These are phyloP conservation scores for Sciurus niger DNA, from an alignment of 2,113 vertebrate genomes.

Conservation along the genomic window DNA sequence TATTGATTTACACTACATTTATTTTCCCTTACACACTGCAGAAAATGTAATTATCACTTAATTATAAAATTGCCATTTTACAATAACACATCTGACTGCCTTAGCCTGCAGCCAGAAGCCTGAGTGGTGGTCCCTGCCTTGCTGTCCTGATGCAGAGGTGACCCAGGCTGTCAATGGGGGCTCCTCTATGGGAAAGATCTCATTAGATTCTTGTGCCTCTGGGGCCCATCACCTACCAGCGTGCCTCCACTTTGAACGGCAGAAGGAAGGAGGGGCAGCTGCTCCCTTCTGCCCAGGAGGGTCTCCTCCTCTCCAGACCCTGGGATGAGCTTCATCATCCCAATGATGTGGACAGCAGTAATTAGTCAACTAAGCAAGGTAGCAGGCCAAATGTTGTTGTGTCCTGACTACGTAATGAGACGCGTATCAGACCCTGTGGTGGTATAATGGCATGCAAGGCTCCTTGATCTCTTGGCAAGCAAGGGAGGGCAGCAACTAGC, in stretches of 20 bases:
- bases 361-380: neutral
- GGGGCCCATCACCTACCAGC: neutral
- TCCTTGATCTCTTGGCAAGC: neutral
- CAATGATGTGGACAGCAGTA: neutral
- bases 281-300: neutral
- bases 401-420: neutral
- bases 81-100: conserved; percentile 79
- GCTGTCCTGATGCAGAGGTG: neutral
- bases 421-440: neutral
- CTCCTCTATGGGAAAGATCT: conserved; percentile 3
- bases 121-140: neutral
- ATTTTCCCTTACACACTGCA: conserved; percentile 85
- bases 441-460: neutral
- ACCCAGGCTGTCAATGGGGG: neutral
- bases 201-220: neutral
- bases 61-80: conserved; percentile 87
- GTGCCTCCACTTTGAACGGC: neutral
- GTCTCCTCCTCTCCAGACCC: neutral
- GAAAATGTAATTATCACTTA: conserved; percentile 88
- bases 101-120: conserved; percentile 57
- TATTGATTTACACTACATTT: conserved; percentile 88
- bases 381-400: neutral
- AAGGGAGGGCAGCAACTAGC: neutral
- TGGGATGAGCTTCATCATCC: neutral
- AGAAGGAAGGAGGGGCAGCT: neutral